Base-by-base conservation (phyloP, 1,140 invertebrate genomes). In the Bombus ignitus region DNA sequence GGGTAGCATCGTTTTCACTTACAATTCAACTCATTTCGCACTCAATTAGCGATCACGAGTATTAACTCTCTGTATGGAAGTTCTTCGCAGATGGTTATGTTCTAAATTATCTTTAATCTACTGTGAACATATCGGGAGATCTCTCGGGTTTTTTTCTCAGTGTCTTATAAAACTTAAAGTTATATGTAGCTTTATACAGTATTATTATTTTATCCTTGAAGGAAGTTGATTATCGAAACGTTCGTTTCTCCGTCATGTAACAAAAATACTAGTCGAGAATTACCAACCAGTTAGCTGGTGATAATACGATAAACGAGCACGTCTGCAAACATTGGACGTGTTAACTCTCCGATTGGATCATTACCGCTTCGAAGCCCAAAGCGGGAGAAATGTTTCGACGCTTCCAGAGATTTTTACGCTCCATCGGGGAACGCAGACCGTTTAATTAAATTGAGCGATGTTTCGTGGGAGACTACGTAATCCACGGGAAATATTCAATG, bases 281-380 rank as follows among this genome's bases (percentile, higher is more conserved):
- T 32, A 62, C 39, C 47, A 42, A 75, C 57, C 44, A 75, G 35
- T 72, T 66, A 12, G 32, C 71, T 22, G 53, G 25, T 44, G 71
- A 82, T 75, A 75, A 82, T 65, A 37, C 39, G 25, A 12, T 47
- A 62, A 42, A 72, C n/a, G 70, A 44, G 59, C 81, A 74, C 18
- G 68, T 57, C 32, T 18, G 37, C 47, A 68, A 72, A 72, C 78
- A 47, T 81, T 72, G 53, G 4, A 25, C 39, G 42, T 57, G 81
- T 82, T 82, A 65, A 47, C 71, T 65, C 42, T 37, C 39, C 81
- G 70, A 75, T 82, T 75, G 71, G 42, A 82, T 82, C 81, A 65
- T 75, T 82, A 82, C 81, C 71, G 71, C 57, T 75, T 82, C 81
- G 32, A 2, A 82, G 71, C 71, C 39, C 71, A 82, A 82, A 82